Evolutionary conservation across 2,888 invertebrate species (phyloP).

Genomic region (Spisula solida): DNA sequence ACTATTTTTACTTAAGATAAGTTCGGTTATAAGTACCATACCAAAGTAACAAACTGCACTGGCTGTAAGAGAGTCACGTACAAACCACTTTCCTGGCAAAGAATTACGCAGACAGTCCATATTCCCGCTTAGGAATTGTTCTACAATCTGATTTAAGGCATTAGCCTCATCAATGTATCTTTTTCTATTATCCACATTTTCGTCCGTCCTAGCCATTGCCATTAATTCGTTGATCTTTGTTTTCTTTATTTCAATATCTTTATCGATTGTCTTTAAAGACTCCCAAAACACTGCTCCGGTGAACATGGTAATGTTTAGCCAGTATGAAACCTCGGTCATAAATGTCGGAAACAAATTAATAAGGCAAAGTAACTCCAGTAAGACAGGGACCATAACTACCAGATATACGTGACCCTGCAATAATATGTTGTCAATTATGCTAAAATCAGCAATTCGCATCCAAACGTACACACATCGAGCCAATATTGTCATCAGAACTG

Average conservation of each 20-base stretch:
- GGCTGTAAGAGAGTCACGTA: conserved; percentile 12
- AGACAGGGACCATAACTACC: background rate
- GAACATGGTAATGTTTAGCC: background rate
- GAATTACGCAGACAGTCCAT: background rate
- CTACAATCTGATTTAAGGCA: background rate
- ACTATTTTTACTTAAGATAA: background rate
- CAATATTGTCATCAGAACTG: background rate
- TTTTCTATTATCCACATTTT: background rate
- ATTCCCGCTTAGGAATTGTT: background rate
- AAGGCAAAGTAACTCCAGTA: conserved; percentile 11
- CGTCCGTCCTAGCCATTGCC: background rate
- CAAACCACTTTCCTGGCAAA: conserved; percentile 35
- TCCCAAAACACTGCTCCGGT: background rate
- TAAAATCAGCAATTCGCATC: background rate
- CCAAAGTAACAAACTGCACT: conserved; percentile 13
- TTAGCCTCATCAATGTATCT: background rate
- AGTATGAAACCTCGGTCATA: conserved; percentile 36
- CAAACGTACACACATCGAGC: conserved; percentile 13
- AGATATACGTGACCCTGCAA: background rate
- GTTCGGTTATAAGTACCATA: background rate
- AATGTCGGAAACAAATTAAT: background rate
- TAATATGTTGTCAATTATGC: background rate
- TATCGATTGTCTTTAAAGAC: background rate
- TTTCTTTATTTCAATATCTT: background rate
- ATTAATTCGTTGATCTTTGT: background rate